phyloP scores from a whole-genome alignment of 1,140 invertebrate genomes.

The Arion vulgaris region DNA sequence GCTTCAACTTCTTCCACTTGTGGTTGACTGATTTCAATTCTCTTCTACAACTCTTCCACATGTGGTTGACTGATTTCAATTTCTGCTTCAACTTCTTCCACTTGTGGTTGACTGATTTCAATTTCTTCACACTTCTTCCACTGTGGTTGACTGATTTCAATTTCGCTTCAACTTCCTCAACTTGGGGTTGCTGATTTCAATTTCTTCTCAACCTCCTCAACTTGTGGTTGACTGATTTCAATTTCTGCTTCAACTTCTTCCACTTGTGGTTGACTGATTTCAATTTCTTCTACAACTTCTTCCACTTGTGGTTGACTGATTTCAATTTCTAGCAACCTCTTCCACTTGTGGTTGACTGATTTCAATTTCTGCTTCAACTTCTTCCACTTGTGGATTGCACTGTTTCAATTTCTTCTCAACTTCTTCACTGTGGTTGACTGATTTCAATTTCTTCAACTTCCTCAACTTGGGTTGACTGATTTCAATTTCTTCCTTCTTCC shows the following conservation, averaged over 20 bases:
- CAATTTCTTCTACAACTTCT: conserved; percentile 38
- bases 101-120: background rate
- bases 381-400: conserved; percentile 20
- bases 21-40: conserved; percentile 15
- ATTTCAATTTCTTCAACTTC: conserved; percentile 31
- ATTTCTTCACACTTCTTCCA: conserved; percentile 33
- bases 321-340: conserved; percentile 23
- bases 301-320: background rate
- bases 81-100: conserved; percentile 27
- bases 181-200: conserved; percentile 1
- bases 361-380: conserved; percentile 28
- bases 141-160: conserved; percentile 35
- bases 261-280: background rate
- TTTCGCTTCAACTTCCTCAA: conserved; percentile 30
- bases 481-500: conserved; percentile 42
- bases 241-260: conserved; percentile 40
- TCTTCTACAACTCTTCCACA: conserved; percentile 44
- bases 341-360: conserved; percentile 40
- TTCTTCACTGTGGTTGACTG: conserved; percentile 39
- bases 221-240: conserved; percentile 31
- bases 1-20: conserved; percentile 32
- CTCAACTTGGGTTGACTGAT: conserved; percentile 17
- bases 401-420: conserved; percentile 37
- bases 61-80: conserved; percentile 32
- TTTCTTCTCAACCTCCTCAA: conserved; percentile 27